A percentile compares a stretch with the other conserved stretches of the same genome.
Evolutionary conservation across 2,888 invertebrate species (phyloP).

Genomic region (Xestia sexstrigata): DNA sequence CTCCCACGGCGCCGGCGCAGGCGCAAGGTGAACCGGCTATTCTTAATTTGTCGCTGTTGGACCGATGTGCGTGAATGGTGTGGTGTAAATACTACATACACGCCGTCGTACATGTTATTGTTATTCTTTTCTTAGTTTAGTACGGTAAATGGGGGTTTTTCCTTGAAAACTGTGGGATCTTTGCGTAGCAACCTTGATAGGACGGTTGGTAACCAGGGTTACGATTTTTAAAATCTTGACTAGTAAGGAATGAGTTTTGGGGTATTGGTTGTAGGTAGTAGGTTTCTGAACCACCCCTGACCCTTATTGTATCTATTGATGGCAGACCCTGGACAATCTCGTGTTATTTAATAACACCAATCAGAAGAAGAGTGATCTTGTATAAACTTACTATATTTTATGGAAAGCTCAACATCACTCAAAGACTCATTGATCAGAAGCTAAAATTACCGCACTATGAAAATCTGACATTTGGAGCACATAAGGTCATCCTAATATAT

Average conservation of each 20-base stretch:
- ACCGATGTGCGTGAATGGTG: conserved; percentile 71
- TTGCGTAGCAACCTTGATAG: too few relatives aligned
- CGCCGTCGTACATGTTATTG: conserved; percentile 52
- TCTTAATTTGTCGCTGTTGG: conserved; percentile 82
- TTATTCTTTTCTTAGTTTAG: conserved; percentile 33
- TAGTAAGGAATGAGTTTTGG: background rate
- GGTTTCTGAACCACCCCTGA: background rate
- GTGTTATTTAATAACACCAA: background rate
- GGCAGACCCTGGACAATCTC: background rate
- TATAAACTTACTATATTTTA: background rate
- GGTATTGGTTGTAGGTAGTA: background rate
- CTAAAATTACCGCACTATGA: background rate
- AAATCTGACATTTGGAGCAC: conserved; percentile 3
- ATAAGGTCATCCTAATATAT: conserved; percentile 7
- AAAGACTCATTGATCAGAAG: background rate
- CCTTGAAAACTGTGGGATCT: background rate
- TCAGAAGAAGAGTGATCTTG: background rate
- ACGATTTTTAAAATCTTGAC: background rate
- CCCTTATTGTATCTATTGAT: background rate
- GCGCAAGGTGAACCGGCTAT: conserved; percentile 86
- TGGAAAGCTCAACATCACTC: background rate
- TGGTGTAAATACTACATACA: conserved; percentile 74
- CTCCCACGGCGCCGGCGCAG: conserved; percentile 84
- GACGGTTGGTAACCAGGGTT: background rate
- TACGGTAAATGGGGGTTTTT: background rate